Evolutionary conservation across 2,113 vertebrate species (phyloP), one percentile per base, ranked within the genome.

Genomic region (Colaptes auratus): DNA sequence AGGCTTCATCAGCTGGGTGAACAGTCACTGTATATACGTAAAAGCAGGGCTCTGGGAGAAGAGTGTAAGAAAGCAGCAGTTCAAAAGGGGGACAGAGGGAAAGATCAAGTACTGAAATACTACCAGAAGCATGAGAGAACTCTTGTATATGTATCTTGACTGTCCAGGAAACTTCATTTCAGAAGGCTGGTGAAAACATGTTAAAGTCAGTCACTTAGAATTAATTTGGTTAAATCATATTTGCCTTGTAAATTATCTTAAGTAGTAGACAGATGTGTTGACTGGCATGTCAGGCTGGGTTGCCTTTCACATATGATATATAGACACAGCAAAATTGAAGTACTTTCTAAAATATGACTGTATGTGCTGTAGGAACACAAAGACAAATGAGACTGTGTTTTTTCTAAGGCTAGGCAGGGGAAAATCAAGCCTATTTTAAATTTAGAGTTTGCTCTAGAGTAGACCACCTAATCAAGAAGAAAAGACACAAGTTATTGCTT

Each of bases 391-490:
- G 71, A 61, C 23, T 48, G 17, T 15, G 42, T 48, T 48, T 19
- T 10, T 20, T 10, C 21, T 78, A 53, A 15, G 56, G 44, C 88
- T 69, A 44, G 44, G n/a, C 82, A 81, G 19, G 69, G 88, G 89
- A 92, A 92, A 91, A 78, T 91, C 39, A 72, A 88, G 76, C 73
- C 1, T 74, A 42, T 93, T 87, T 94, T 95, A 93, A 87, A 96
- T 91, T 93, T 88, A 65, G 76, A 88, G 58, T 93, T 94, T 95
- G 93, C 94, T 95, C 94, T 93, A 69, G 95, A 95, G 94, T 96
- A 93, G 94, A 69, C 88, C 67, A 95, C 94, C 95, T 97, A 97
- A 97, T 95, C 93, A 96, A 91, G 90, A 89, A 63, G 60, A 82
- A 91, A 93, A 91, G 58, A 95, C 90, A 82, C 53, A 78, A 90